Evolutionary conservation across 2,888 invertebrate species (phyloP).

Genomic region (Heteromyza rotundicornis): DNA sequence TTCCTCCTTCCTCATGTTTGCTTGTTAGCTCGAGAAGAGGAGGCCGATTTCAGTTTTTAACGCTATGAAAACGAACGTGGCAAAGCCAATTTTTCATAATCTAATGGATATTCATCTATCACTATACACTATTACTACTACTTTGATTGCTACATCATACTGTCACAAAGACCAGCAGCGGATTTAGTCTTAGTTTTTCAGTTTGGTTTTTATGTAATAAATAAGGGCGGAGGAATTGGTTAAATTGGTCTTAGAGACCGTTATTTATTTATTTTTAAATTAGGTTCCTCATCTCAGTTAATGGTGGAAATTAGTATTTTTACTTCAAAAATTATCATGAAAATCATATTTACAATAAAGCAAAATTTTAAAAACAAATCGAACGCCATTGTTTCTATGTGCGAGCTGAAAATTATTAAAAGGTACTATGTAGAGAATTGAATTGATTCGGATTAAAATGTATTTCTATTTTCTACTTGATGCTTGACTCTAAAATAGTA

Average conservation of each 20-base stretch:
- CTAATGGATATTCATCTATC: too few species aligned
- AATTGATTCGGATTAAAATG: too few species aligned
- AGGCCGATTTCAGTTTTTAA: constrained; percentile 20
- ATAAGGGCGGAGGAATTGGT: background rate
- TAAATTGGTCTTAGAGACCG: background rate
- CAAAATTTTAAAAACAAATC: constrained; percentile 27
- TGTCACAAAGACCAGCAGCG: background rate
- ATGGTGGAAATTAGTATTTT: background rate
- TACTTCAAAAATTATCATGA: background rate
- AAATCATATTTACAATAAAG: constrained; percentile 52
- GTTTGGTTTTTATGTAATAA: background rate
- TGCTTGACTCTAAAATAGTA: too few species aligned
- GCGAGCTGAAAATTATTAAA: too few species aligned
- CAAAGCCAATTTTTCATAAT: too few species aligned
- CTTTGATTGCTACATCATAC: too few species aligned
- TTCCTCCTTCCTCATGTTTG: too few species aligned
- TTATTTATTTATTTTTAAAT: constrained; percentile 1
- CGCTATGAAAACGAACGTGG: constrained; percentile 2
- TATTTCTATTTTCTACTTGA: too few species aligned
- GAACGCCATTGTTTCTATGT: too few species aligned
- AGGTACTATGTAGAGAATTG: too few species aligned
- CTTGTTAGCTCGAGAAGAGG: too few species aligned
- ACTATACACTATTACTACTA: too few species aligned
- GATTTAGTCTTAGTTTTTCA: constrained; percentile 19
- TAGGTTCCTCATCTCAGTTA: background rate